Evolutionary conservation across 2,113 vertebrate species (phyloP).

Genomic region (Proterorhinus semilunaris): DNA sequence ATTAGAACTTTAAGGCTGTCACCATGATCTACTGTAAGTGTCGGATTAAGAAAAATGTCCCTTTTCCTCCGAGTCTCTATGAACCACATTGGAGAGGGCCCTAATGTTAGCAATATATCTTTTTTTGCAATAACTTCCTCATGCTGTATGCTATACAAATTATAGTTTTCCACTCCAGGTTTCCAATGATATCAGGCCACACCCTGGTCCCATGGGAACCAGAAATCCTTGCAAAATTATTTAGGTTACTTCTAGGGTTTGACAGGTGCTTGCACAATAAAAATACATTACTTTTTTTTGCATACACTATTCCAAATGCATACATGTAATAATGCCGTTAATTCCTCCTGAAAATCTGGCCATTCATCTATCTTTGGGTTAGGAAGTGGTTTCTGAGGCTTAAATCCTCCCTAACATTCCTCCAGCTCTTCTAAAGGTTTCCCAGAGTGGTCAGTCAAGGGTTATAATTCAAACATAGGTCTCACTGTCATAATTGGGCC

Average conservation of each 20-base stretch:
- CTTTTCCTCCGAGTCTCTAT: neutral
- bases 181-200: neutral
- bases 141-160: conserved; percentile 26
- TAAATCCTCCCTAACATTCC: too few species aligned
- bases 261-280: neutral
- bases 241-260: neutral
- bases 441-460: too few species aligned
- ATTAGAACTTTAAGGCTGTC: neutral
- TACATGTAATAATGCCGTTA: too few species aligned
- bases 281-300: too few species aligned
- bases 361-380: too few species aligned
- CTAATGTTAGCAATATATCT: conserved; percentile 6
- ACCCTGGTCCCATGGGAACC: neutral
- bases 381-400: too few species aligned
- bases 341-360: too few species aligned
- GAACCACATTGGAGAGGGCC: neutral
- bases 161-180: conserved; percentile 12
- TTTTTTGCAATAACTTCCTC: conserved; percentile 22
- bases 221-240: neutral
- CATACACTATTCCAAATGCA: too few species aligned
- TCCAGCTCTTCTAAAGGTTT: too few species aligned
- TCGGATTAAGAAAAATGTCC: neutral
- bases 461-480: too few species aligned
- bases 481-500: too few species aligned
- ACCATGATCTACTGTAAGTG: neutral